These are phyloP conservation scores for Aeoliscus strigatus DNA, from an alignment of 2,797 vertebrate species.

Conservation along the genomic window DNA sequence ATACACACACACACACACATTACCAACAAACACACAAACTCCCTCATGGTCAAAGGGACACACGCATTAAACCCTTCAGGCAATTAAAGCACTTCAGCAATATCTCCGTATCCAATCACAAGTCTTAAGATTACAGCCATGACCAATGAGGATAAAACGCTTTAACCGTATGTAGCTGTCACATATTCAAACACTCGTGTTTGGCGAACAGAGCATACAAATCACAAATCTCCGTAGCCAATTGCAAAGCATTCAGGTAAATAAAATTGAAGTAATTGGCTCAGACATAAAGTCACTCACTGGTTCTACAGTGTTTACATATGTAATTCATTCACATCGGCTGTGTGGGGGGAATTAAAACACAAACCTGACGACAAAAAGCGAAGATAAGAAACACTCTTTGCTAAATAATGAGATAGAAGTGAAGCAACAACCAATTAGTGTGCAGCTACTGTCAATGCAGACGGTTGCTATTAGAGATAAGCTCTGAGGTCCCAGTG, in stretches of 20 bases:
- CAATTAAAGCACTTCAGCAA: constrained; percentile 63
- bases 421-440: constrained; percentile 30
- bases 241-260: constrained; percentile 57
- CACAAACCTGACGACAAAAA: constrained; percentile 14
- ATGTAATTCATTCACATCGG: constrained; percentile 24
- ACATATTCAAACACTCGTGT: constrained; percentile 54
- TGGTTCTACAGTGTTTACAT: constrained; percentile 39
- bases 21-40: constrained; percentile 17
- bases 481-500: constrained; percentile 21
- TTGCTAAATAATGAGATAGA: constrained; percentile 22
- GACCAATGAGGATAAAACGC: constrained; percentile 63
- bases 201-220: constrained; percentile 50
- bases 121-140: constrained; percentile 59
- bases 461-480: constrained; percentile 26
- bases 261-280: constrained; percentile 44
- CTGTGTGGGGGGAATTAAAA: constrained; percentile 13
- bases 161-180: constrained; percentile 60
- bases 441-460: constrained; percentile 19
- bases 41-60: constrained; percentile 31
- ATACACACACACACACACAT: constrained; percentile 11
- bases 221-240: constrained; percentile 51
- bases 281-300: constrained; percentile 25
- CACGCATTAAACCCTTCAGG: constrained; percentile 47
- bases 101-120: constrained; percentile 66
- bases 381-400: constrained; percentile 1